Evolutionary conservation across 2,888 invertebrate species (phyloP).

Genomic region (Leptopilina myrica): DNA sequence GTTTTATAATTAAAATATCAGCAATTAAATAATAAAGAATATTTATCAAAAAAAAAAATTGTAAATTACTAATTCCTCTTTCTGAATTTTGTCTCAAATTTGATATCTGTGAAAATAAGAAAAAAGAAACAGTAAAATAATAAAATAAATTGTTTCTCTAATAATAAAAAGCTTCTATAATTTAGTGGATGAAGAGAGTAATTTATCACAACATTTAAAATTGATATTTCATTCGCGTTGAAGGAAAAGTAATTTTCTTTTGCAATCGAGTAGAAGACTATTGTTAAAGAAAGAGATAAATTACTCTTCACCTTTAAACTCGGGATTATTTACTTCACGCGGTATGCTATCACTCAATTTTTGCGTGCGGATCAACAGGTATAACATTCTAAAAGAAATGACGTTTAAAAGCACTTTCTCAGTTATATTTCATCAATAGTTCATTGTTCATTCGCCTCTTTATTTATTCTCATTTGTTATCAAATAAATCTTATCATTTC

Average conservation of each 20-base stretch:
- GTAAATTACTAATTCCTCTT: too few species aligned
- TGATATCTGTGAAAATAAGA: too few species aligned
- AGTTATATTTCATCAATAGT: not conserved
- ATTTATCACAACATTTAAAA: not conserved
- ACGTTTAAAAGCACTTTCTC: not conserved
- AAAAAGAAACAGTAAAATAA: too few species aligned
- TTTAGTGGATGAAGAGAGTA: too few species aligned
- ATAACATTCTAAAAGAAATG: conserved; percentile 19
- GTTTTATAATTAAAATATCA: too few species aligned
- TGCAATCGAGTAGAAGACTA: not conserved
- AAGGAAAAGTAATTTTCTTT: not conserved
- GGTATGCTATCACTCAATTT: conserved; percentile 13
- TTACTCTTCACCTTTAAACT: not conserved
- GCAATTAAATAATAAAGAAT: too few species aligned
- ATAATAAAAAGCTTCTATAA: too few species aligned
- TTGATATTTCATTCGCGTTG: not conserved
- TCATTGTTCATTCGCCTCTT: not conserved
- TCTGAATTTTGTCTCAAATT: too few species aligned
- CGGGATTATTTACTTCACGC: conserved; percentile 1
- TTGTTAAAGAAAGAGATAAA: conserved; percentile 7
- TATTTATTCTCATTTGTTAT: not conserved
- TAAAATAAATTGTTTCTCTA: too few species aligned
- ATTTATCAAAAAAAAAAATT: too few species aligned
- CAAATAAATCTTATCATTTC: too few species aligned
- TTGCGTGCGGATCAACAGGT: conserved; percentile 23